Percentiles rank a stretch among this genome's conserved stretches.
These are phyloP conservation scores for Ancistrus triradiatus DNA, from an alignment of 2,113 vertebrate genomes.

Conservation along the genomic window DNA sequence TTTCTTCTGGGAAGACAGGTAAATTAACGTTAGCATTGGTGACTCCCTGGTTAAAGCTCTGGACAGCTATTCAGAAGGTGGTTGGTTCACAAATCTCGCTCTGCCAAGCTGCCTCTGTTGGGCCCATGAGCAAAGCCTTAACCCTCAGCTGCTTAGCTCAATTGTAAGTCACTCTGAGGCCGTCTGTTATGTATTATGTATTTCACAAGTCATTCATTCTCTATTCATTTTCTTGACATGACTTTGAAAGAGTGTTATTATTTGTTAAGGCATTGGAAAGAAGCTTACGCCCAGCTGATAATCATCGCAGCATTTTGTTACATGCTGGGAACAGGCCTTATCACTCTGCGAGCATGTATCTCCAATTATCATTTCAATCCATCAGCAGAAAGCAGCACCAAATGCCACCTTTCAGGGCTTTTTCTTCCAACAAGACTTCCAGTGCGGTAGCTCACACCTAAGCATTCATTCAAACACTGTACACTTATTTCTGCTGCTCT, in stretches of 20 bases:
- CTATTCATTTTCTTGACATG: slow-evolving; percentile 11
- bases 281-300: slow-evolving; percentile 41
- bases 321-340: slow-evolving; percentile 58
- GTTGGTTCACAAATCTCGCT: too few relatives aligned
- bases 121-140: too few relatives aligned
- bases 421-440: too few relatives aligned
- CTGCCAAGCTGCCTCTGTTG: too few relatives aligned
- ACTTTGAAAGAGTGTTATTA: slow-evolving; percentile 20
- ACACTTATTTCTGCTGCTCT: slow-evolving; percentile 36
- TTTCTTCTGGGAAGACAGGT: too few relatives aligned
- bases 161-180: too few relatives aligned
- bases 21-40: too few relatives aligned
- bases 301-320: slow-evolving; percentile 53
- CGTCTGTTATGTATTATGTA: too few relatives aligned
- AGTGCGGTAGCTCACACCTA: slow-evolving; percentile 32
- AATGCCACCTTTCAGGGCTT: too few relatives aligned
- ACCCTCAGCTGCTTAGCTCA: too few relatives aligned
- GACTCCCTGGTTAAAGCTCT: too few relatives aligned
- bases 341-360: slow-evolving; percentile 56
- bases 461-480: slow-evolving; percentile 46
- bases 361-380: slow-evolving; percentile 50
- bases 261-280: slow-evolving; percentile 34
- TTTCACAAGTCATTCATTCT: neutral
- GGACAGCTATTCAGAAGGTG: too few relatives aligned
- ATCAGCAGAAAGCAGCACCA: slow-evolving; percentile 44